Evolutionary conservation across 2,797 vertebrate genomes (phyloP).

Genomic region (Cyprinodon diabolis): DNA sequence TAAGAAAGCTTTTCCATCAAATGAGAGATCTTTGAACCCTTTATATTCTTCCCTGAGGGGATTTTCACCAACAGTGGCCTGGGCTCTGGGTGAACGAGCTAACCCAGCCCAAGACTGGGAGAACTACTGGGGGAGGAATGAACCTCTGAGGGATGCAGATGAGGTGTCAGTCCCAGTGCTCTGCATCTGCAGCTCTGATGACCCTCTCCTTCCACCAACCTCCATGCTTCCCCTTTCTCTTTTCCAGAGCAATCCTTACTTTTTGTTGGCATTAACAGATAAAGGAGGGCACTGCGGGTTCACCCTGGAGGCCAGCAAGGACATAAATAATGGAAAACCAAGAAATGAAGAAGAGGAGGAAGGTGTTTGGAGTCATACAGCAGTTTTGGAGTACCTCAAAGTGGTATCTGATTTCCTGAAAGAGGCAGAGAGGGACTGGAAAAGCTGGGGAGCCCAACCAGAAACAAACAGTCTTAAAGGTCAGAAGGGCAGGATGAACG

Average conservation of each 20-base stretch:
- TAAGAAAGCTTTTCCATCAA: not conserved
- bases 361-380: slow-evolving; percentile 83
- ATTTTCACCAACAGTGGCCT: slow-evolving; percentile 34
- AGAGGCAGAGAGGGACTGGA: slow-evolving; percentile 74
- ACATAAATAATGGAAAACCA: not conserved
- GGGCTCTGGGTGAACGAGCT: slow-evolving; percentile 58
- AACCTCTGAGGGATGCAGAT: slow-evolving; percentile 89
- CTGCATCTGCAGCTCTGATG: slow-evolving; percentile 85
- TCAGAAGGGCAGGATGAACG: slow-evolving; percentile 43
- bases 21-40: slow-evolving; percentile 1
- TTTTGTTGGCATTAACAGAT: slow-evolving; percentile 84
- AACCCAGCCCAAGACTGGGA: slow-evolving; percentile 78
- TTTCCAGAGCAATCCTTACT: slow-evolving; percentile 88
- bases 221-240: slow-evolving; percentile 80
- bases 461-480: slow-evolving; percentile 35
- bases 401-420: slow-evolving; percentile 85
- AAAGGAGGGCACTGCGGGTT: slow-evolving; percentile 91
- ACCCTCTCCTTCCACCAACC: slow-evolving; percentile 81
- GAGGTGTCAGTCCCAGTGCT: slow-evolving; percentile 89
- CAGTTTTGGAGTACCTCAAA: slow-evolving; percentile 84
- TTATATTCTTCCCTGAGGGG: slow-evolving; percentile 1
- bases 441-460: slow-evolving; percentile 19
- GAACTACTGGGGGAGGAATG: slow-evolving; percentile 89
- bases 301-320: slow-evolving; percentile 38
- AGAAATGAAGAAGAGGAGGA: not conserved